Conservation (phyloP, 2,888 invertebrate species). For the Tachystola acroxantha region DNA sequence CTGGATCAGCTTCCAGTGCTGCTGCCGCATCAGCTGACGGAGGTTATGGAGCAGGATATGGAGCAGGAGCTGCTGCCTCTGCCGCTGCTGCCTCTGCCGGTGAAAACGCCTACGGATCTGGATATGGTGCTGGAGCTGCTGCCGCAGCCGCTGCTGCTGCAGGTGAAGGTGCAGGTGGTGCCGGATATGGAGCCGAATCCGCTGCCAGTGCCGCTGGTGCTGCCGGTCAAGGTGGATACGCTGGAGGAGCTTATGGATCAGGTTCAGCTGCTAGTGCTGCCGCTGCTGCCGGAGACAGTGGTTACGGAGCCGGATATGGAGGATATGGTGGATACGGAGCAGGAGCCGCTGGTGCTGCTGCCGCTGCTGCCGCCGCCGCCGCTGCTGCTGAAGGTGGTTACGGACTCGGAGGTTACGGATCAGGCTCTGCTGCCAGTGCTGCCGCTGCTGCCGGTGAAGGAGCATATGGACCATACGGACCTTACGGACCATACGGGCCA, state of each 20-base stretch:
- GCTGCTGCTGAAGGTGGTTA: neutral
- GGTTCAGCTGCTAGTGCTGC: neutral
- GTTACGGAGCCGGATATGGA: neutral
- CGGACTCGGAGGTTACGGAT: neutral
- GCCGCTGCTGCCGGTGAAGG: neutral
- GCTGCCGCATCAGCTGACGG: neutral
- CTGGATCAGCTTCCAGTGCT: neutral
- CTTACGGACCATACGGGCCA: slow-evolving; percentile 4
- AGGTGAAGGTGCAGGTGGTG: neutral
- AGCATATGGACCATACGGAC: slow-evolving; percentile 3
- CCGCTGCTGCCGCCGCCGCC: neutral
- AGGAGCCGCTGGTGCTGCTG: neutral
- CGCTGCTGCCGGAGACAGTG: neutral
- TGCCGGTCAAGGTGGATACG: neutral
- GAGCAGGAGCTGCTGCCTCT: neutral
- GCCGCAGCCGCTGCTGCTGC: neutral
- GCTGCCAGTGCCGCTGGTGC: neutral
- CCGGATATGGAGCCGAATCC: neutral
- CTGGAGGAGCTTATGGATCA: neutral
- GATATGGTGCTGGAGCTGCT: slow-evolving; percentile 5
- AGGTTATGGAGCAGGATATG: neutral
- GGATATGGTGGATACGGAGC: slow-evolving; percentile 1
- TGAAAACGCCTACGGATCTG: neutral
- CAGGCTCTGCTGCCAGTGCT: neutral
- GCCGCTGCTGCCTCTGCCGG: neutral